These are phyloP conservation scores for Osedax fenrisi DNA, from an alignment of 2,888 invertebrate species.

Conservation along the genomic window DNA sequence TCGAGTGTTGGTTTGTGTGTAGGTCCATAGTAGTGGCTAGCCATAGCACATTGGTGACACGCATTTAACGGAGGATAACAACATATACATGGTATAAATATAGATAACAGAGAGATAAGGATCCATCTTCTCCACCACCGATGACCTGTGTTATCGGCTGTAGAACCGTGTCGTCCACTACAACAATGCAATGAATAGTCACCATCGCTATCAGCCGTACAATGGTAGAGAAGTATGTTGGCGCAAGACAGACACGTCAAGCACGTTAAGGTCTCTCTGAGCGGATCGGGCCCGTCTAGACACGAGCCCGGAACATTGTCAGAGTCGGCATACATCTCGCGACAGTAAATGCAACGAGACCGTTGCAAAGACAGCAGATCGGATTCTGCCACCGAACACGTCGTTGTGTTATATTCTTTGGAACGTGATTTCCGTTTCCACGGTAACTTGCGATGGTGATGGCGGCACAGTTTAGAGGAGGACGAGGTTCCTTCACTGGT, in stretches of 20 bases:
- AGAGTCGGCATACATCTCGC: conserved; percentile 62
- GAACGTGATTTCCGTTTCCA: background rate
- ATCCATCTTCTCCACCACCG: conserved; percentile 63
- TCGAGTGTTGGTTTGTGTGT: conserved; percentile 54
- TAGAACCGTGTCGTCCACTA: background rate
- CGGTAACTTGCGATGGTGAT: background rate
- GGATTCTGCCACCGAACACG: background rate
- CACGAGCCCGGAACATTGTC: conserved; percentile 71
- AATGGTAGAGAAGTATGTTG: conserved; percentile 80
- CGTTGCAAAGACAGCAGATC: background rate
- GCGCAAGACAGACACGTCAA: conserved; percentile 78
- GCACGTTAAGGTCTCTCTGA: conserved; percentile 56
- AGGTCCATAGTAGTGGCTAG: conserved; percentile 72
- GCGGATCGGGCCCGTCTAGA: conserved; percentile 67
- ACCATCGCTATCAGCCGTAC: conserved; percentile 78
- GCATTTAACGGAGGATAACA: conserved; percentile 77
- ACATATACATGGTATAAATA: conserved; percentile 83
- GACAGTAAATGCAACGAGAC: conserved; percentile 53
- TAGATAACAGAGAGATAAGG: conserved; percentile 68
- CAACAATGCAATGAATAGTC: conserved; percentile 52
- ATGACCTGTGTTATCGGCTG: conserved; percentile 48
- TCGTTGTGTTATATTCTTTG: background rate
- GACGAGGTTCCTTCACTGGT: background rate
- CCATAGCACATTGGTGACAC: conserved; percentile 69
- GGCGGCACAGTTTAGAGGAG: background rate